phyloP scores from a whole-genome alignment of 2,797 vertebrate species.

The Apogon hyalosoma region DNA sequence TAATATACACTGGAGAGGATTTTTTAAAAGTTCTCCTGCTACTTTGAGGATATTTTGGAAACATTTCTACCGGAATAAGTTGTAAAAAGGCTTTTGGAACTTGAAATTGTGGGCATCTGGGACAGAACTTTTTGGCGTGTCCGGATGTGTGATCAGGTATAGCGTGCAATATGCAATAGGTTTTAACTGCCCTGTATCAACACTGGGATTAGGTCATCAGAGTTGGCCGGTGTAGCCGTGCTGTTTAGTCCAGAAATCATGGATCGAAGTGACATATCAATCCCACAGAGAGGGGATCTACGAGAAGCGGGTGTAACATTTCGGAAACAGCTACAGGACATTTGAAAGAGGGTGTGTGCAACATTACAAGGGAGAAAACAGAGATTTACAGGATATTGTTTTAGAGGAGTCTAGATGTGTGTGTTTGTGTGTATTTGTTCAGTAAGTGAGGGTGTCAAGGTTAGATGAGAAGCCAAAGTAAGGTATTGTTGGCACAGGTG shows the following conservation, averaged over 20 bases:
- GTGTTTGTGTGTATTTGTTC: conserved; percentile 15
- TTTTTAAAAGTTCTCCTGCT: conserved; percentile 52
- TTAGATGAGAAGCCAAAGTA: conserved; percentile 47
- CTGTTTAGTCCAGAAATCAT: conserved; percentile 56
- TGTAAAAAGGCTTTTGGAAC: conserved; percentile 60
- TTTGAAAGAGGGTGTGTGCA: conserved; percentile 59
- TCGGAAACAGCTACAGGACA: conserved; percentile 66
- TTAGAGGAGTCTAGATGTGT: conserved; percentile 32
- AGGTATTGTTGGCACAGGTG: conserved; percentile 37
- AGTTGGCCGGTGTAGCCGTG: conserved; percentile 57
- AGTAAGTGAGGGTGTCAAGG: conserved; percentile 47
- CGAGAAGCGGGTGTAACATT: conserved; percentile 72
- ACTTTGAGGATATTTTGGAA: conserved; percentile 54
- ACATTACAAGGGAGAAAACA: conserved; percentile 48
- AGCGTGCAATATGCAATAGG: conserved; percentile 51
- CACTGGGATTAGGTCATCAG: conserved; percentile 73
- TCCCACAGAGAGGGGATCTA: conserved; percentile 61
- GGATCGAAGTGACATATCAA: conserved; percentile 70
- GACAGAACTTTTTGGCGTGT: conserved; percentile 52
- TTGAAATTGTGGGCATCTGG: conserved; percentile 55
- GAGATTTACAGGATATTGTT: conserved; percentile 72
- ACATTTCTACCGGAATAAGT: conserved; percentile 39
- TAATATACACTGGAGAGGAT: conserved; percentile 27
- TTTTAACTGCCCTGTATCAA: conserved; percentile 68
- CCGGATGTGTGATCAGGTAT: conserved; percentile 74